Conservation (phyloP, 92 coral and sea anemone species). For the Muricea muricata region DNA sequence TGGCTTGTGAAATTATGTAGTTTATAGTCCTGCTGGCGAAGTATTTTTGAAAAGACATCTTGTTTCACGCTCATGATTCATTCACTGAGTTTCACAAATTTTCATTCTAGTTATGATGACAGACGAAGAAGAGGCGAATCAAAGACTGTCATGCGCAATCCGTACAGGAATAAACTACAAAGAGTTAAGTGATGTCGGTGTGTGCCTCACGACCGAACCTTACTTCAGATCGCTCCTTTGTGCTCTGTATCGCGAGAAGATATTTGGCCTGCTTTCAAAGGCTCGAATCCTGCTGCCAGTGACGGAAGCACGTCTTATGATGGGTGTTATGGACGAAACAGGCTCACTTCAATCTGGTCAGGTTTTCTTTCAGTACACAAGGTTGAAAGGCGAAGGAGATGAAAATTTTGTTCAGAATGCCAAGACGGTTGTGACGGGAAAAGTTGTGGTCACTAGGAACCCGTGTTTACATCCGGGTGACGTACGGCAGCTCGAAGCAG, state of each 20-base stretch:
- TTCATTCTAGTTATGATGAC: conserved; percentile 34
- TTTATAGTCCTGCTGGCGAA: no score
- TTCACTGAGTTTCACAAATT: not conserved
- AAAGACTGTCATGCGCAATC: conserved; percentile 29
- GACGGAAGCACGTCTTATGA: conserved; percentile 82
- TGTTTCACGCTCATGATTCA: not conserved
- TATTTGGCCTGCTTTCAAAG: conserved; percentile 78
- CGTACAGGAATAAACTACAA: conserved; percentile 43
- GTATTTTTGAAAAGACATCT: no score
- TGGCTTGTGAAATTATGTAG: no score
- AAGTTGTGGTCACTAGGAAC: conserved; percentile 88
- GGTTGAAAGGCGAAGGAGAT: conserved; percentile 69
- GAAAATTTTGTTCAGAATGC: conserved; percentile 20
- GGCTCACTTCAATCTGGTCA: conserved; percentile 79
- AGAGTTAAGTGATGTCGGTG: conserved; percentile 79
- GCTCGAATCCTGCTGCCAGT: conserved; percentile 95
- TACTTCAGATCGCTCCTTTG: conserved; percentile 84
- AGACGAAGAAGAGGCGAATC: conserved; percentile 35
- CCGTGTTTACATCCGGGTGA: conserved; percentile 98
- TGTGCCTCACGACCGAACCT: conserved; percentile 86
- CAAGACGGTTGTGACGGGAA: conserved; percentile 66
- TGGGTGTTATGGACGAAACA: conserved; percentile 84
- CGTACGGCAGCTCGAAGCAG: conserved; percentile 89
- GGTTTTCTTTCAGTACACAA: conserved; percentile 90
- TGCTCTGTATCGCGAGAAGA: conserved; percentile 86